These are phyloP conservation scores for Lateolabrax maculatus DNA, from an alignment of 2,797 vertebrate genomes.

Conservation along the genomic window DNA sequence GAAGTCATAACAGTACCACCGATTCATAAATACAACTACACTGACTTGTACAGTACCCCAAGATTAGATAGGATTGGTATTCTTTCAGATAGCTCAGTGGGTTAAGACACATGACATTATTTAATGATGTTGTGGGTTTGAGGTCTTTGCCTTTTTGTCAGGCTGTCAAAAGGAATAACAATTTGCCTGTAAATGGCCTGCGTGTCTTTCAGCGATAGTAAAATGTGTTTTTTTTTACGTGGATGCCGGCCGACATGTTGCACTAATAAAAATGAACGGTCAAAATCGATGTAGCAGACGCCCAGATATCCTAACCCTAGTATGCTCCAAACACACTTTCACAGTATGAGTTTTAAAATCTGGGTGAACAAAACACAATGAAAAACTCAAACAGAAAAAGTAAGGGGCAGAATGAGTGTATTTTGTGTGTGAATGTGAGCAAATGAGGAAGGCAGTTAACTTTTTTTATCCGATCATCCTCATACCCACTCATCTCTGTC, in stretches of 20 bases:
- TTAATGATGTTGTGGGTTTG: constrained; percentile 57
- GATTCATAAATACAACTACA: constrained; percentile 48
- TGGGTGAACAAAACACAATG: constrained; percentile 13
- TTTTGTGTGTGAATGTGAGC: constrained; percentile 47
- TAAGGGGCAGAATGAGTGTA: constrained; percentile 7
- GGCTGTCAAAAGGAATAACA: constrained; percentile 44
- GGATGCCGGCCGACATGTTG: too few species aligned
- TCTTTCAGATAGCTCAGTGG: constrained; percentile 43
- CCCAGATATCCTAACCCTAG: not conserved
- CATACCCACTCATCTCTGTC: constrained; percentile 80
- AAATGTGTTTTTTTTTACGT: not conserved
- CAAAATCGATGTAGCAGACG: not conserved
- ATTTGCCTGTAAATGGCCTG: constrained; percentile 13
- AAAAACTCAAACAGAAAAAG: constrained; percentile 9
- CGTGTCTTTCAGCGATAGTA: not conserved
- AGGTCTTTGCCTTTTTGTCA: constrained; percentile 47
- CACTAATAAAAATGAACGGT: not conserved
- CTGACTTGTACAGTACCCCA: constrained; percentile 17
- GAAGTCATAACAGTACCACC: constrained; percentile 46
- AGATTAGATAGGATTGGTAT: constrained; percentile 48
- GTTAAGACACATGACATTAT: constrained; percentile 46
- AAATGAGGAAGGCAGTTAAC: constrained; percentile 58
- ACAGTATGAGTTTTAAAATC: constrained; percentile 6
- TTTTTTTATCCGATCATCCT: constrained; percentile 72
- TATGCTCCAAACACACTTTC: not conserved